A percentile compares a stretch with the other conserved stretches of the same genome.
Conservation (phyloP, 1,140 invertebrate genomes). For the Araneus ventricosus region DNA sequence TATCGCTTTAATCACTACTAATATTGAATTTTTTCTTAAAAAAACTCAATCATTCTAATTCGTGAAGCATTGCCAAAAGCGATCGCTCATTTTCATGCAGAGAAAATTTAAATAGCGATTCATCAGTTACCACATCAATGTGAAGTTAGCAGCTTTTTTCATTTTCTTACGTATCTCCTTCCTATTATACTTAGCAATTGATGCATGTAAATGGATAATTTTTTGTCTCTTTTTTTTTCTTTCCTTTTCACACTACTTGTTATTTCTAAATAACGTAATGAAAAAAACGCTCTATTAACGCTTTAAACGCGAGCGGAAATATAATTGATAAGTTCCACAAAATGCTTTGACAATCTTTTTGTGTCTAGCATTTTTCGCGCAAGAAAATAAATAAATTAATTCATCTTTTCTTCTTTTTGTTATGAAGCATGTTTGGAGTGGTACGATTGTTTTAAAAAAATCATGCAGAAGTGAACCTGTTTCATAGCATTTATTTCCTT, state of each 20-base stretch:
- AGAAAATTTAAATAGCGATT: background rate
- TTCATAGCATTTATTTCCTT: too few relatives aligned
- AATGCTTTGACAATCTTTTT: background rate
- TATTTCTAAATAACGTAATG: slow-evolving; percentile 22
- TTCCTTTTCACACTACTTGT: background rate
- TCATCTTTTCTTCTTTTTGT: too few relatives aligned
- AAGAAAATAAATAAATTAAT: background rate
- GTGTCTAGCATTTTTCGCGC: background rate
- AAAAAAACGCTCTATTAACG: slow-evolving; percentile 36
- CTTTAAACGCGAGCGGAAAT: background rate
- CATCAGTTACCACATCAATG: background rate
- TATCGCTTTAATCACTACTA: background rate
- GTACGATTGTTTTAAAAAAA: too few relatives aligned
- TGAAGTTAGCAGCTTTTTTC: background rate
- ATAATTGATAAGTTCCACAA: slow-evolving; percentile 4
- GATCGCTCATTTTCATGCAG: background rate
- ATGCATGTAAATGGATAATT: slow-evolving; percentile 21
- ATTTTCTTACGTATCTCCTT: slow-evolving; percentile 3
- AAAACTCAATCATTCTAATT: background rate
- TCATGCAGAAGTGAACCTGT: too few relatives aligned
- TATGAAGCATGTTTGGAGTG: too few relatives aligned
- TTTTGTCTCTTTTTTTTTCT: background rate
- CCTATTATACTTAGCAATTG: slow-evolving; percentile 16
- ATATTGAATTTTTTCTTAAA: background rate
- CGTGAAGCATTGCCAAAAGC: background rate